phyloP scores from a whole-genome alignment of 2,113 vertebrate genomes.

The Felis chaus region DNA sequence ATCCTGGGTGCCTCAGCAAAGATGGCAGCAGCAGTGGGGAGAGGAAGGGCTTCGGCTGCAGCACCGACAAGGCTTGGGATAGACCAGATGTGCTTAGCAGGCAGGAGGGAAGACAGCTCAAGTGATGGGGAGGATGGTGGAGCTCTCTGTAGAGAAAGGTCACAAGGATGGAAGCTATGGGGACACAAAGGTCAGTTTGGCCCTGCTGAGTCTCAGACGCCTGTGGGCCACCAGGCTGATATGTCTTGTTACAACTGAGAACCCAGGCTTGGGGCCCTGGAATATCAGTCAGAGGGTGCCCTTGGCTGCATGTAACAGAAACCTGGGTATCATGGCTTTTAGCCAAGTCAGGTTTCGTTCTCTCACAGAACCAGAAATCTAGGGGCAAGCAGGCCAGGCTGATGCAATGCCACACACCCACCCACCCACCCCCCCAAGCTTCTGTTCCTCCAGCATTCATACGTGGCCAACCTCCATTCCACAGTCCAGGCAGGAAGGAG shows the following conservation, averaged over 20 bases:
- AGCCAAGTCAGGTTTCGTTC: background rate
- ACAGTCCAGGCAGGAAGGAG: background rate
- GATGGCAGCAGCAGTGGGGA: background rate
- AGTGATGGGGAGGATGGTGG: background rate
- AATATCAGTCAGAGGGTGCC: background rate
- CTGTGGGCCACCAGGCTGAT: background rate
- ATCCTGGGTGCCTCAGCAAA: background rate
- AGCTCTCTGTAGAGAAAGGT: background rate
- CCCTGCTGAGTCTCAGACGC: background rate
- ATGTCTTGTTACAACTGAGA: background rate
- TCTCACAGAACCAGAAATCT: background rate
- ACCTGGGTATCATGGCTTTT: background rate
- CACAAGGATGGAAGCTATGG: background rate
- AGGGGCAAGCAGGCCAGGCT: background rate
- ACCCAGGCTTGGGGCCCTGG: background rate
- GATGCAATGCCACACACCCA: accelerated
- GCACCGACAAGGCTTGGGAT: background rate
- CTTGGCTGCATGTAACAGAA: background rate
- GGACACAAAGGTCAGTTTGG: background rate
- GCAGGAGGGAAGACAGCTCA: background rate
- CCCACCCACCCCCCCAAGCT: background rate
- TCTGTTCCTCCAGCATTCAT: background rate
- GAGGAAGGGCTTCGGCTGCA: background rate
- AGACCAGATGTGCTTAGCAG: background rate
- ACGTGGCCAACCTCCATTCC: background rate